Percentiles rank a stretch among this genome's conserved stretches.
phyloP scores from a whole-genome alignment of 2,797 vertebrate genomes.

The Monodelphis domestica region DNA sequence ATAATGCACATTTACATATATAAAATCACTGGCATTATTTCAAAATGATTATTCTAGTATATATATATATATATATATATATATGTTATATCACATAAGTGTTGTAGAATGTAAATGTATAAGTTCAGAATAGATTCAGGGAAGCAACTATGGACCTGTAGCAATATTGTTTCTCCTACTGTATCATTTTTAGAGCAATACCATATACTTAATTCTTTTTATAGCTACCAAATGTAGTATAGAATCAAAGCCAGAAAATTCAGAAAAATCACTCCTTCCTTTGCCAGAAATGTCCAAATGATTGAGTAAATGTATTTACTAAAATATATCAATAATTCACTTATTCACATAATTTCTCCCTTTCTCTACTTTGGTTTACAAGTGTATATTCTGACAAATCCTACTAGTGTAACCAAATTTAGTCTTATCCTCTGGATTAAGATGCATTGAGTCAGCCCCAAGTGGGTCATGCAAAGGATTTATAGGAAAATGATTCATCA shows the following conservation, averaged over 20 bases:
- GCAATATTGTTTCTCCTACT: background rate
- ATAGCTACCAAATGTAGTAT: background rate
- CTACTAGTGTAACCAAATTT: background rate
- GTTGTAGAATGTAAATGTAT: background rate
- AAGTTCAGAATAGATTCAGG: background rate
- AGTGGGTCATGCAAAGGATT: background rate
- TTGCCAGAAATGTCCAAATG: background rate
- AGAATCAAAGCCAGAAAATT: background rate
- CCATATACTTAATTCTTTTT: background rate
- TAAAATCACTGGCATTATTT: background rate
- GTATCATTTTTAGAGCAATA: background rate
- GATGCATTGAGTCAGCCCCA: constrained; percentile 6
- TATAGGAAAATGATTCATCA: background rate
- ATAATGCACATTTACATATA: constrained; percentile 30
- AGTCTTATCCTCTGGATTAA: background rate
- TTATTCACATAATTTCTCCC: background rate
- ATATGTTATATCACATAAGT: background rate
- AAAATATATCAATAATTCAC: background rate
- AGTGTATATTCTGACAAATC: background rate
- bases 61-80: background rate
- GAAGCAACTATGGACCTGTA: background rate
- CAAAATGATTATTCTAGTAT: background rate
- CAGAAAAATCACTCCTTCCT: background rate
- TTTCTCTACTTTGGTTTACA: background rate
- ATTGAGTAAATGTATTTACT: background rate